Evolutionary conservation across 2,797 vertebrate genomes (phyloP).

Genomic region (Malacoctenus gilli): DNA sequence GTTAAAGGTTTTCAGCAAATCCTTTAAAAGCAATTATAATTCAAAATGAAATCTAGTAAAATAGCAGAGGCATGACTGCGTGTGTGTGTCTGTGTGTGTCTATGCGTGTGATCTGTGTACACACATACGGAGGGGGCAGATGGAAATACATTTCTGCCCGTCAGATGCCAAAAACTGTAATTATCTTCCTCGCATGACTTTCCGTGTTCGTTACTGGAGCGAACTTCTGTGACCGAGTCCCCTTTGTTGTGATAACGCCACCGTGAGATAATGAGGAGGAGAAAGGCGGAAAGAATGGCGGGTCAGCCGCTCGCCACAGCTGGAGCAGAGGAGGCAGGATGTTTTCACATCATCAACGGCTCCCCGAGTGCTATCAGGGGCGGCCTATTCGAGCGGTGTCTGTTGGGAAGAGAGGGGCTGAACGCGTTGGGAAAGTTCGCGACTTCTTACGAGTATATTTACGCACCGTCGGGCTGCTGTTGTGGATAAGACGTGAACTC

Average conservation of each 20-base stretch:
- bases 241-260: conserved; percentile 1
- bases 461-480: no score
- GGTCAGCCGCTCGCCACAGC: conserved; percentile 20
- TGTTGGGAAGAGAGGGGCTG: conserved; percentile 45
- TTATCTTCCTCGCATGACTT: conserved; percentile 17
- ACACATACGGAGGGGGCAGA: conserved; percentile 1
- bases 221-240: conserved; percentile 15
- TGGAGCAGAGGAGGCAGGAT: conserved; percentile 43
- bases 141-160: conserved; percentile 5
- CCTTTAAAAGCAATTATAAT: no score
- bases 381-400: no score
- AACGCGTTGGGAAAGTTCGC: conserved; percentile 21
- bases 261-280: conserved; percentile 24
- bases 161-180: conserved; percentile 12
- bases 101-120: no score
- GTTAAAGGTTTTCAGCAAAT: no score
- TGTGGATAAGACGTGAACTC: no score
- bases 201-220: conserved; percentile 20
- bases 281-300: conserved; percentile 6
- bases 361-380: no score
- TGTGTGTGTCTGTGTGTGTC: neutral
- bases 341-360: conserved; percentile 57
- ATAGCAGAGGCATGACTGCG: no score
- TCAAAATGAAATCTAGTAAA: no score
- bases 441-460: no score